Base-by-base conservation (phyloP, 2,888 invertebrate genomes). In the Melanotus villosus region DNA sequence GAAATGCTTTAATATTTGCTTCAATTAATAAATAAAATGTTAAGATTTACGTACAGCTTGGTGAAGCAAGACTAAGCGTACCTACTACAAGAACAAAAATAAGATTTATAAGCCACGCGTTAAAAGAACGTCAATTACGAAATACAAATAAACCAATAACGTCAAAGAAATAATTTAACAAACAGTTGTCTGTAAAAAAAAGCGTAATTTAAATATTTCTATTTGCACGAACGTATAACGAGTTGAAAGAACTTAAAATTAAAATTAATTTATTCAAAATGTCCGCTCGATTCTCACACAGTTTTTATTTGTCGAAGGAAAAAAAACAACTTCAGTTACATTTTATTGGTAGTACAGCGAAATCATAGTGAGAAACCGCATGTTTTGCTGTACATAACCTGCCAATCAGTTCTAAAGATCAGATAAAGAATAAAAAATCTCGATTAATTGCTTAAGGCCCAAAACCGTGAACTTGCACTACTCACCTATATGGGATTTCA, bases 361-460 rank as follows among this genome's bases (percentile, higher is more conserved):
- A 45, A 3, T 19, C n/a, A 18, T 16, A 16, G 45, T n/a, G 21
- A 45, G 18, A 14, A 41, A 41, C 41, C 45, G 21, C 45, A 45
- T 21, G 16, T 16, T n/a, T 16, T 45, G 10, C 19, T 14, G 14
- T 38, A 38, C 38, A 9, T 45, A 45, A 19, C 41, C 16, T 45
- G 45, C 45, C 45, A 45, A 45, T 45, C 45, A 45, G 16, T 19
- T 10, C 45, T n/a, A n/a, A n/a, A n/a, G 16, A 45, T 45, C 16
- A 45, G 45, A 14, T 45, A 45, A 45, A 21, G 5, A n/a, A 2
- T n/a, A 45, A 45, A 45, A 41, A 41, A 45, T n/a, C 9, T 19
- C 45, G 16, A 45, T 45, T 45, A 45, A 45, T 45, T 45, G 45
- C 45, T 45, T 41, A 41, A 19, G 45, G 19, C 45, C 16, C 18